Conservation (phyloP, 2,113 vertebrate genomes). For the Scalopus aquaticus region DNA sequence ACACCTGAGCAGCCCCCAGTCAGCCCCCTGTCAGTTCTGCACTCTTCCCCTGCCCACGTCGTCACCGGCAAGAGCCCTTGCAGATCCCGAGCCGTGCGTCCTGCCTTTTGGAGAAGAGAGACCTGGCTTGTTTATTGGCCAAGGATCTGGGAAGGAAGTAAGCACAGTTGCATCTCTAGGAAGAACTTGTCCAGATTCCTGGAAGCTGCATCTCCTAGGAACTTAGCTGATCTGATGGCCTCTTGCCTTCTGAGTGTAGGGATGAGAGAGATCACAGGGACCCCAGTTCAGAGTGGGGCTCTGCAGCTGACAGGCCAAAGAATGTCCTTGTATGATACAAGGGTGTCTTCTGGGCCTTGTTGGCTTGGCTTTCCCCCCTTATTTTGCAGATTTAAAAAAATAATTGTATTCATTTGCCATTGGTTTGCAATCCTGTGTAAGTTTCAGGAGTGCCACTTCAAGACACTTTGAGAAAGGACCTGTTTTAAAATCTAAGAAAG, state of each 20-base stretch:
- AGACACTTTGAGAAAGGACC: neutral
- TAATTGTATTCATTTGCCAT: too few relatives aligned
- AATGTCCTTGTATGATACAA: fast-evolving
- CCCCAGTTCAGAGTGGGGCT: too few relatives aligned
- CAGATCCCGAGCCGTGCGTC: neutral
- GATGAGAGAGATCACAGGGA: too few relatives aligned
- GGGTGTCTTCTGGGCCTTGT: neutral
- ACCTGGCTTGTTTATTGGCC: neutral
- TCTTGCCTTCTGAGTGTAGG: neutral
- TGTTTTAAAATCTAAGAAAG: neutral
- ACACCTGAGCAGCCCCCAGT: neutral
- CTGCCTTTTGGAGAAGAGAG: neutral
- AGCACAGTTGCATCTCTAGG: neutral
- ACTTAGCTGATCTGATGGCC: neutral
- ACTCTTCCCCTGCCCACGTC: neutral
- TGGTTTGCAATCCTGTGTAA: too few relatives aligned
- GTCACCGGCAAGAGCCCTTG: fast-evolving
- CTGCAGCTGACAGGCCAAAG: neutral
- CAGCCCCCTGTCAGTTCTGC: neutral
- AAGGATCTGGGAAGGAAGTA: neutral
- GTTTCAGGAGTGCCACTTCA: too few relatives aligned
- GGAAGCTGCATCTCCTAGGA: neutral
- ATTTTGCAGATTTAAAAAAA: too few relatives aligned
- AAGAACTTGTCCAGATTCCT: neutral
- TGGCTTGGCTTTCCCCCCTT: too few relatives aligned